Evolutionary conservation across 2,113 vertebrate species (phyloP).

Genomic region (Laticauda laticaudata): DNA sequence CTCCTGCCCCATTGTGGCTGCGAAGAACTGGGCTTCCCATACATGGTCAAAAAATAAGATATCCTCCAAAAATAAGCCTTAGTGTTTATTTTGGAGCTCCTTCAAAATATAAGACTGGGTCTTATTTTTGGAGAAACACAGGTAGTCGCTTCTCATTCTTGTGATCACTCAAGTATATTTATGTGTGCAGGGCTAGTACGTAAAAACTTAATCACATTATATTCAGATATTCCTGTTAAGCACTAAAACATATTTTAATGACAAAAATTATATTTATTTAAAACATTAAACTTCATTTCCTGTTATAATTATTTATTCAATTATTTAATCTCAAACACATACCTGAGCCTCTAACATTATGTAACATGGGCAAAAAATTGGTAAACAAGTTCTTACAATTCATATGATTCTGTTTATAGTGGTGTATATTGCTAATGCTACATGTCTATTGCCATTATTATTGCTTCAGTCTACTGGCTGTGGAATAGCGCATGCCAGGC

Average conservation of each 20-base stretch:
- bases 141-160: neutral
- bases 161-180: neutral
- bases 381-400: neutral
- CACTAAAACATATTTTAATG: neutral
- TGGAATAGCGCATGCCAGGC: neutral
- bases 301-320: neutral
- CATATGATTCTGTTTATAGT: neutral
- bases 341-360: neutral
- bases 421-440: neutral
- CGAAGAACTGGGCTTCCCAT: too few species aligned
- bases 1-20: too few species aligned
- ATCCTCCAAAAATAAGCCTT: too few species aligned
- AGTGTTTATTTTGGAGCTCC: too few species aligned
- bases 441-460: neutral
- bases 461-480: neutral
- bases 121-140: too few species aligned
- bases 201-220: neutral
- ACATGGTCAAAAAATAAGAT: too few species aligned
- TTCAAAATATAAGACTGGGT: too few species aligned
- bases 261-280: neutral
- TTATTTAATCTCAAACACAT: neutral
- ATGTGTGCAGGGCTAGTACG: neutral
- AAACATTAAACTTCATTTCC: neutral
- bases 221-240: neutral
- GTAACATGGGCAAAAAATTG: neutral